Conservation (phyloP, 1,140 invertebrate genomes). For the Dendrolimus punctatus region DNA sequence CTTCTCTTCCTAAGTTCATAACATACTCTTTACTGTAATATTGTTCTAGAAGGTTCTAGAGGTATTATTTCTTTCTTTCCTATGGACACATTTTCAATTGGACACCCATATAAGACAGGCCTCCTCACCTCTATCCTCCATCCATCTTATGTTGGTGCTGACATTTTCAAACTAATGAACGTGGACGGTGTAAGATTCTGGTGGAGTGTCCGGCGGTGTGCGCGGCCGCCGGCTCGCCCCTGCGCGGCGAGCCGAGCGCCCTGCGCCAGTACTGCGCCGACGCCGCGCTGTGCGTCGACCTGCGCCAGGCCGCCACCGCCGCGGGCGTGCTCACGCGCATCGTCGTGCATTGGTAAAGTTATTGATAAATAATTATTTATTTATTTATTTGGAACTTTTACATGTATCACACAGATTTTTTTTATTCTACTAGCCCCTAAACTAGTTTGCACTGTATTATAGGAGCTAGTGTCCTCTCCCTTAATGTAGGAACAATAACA, state of each 20-base stretch:
- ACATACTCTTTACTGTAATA: too few species aligned
- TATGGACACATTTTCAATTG: too few species aligned
- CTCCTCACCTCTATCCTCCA: too few species aligned
- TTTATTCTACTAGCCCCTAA: too few species aligned
- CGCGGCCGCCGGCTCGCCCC: constrained; percentile 29
- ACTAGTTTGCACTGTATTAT: too few species aligned
- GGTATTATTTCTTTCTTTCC: too few species aligned
- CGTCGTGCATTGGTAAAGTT: constrained; percentile 51
- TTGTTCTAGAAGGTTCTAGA: too few species aligned
- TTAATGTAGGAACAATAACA: too few species aligned
- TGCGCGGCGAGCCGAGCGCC: constrained; percentile 19
- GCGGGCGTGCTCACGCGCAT: constrained; percentile 51
- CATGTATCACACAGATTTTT: not conserved
- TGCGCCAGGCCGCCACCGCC: constrained; percentile 52
- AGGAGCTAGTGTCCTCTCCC: too few species aligned
- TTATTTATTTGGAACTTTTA: not conserved
- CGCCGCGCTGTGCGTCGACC: constrained; percentile 43
- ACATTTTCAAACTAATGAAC: not conserved
- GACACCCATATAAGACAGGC: too few species aligned
- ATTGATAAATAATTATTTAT: not conserved
- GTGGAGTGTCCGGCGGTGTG: constrained; percentile 51
- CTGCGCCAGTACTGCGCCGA: constrained; percentile 51
- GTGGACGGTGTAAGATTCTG: constrained; percentile 28
- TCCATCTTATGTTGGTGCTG: too few species aligned
- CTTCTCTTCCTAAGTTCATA: too few species aligned